phyloP scores from a whole-genome alignment of 2,888 invertebrate genomes.

The Patella pellucida region DNA sequence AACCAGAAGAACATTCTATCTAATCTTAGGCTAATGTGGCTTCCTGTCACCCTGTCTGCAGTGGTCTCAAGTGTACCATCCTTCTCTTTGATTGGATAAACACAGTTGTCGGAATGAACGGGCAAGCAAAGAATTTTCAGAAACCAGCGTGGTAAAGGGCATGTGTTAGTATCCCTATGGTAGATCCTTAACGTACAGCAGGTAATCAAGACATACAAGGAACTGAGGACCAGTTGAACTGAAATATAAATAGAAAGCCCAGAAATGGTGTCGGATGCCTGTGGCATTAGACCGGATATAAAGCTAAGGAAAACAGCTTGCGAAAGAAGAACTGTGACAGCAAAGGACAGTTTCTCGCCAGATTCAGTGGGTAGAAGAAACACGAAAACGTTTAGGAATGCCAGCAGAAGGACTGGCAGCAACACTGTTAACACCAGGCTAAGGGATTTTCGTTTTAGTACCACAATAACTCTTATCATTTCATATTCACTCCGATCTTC shows the following conservation, averaged over 20 bases:
- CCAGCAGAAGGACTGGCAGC: neutral
- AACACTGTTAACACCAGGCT: neutral
- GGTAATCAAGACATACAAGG: neutral
- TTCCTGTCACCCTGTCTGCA: neutral
- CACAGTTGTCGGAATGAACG: neutral
- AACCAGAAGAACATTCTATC: neutral
- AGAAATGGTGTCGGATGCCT: neutral
- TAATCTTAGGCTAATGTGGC: neutral
- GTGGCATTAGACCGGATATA: neutral
- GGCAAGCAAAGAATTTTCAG: neutral
- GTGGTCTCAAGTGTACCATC: neutral
- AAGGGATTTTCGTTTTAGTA: neutral
- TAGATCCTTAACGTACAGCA: neutral
- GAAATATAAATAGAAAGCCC: neutral
- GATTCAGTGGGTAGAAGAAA: constrained; percentile 3
- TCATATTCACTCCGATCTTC: neutral
- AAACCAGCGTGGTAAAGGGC: neutral
- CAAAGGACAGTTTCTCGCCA: neutral
- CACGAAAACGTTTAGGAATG: neutral
- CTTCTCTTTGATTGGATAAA: neutral
- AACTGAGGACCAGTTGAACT: neutral
- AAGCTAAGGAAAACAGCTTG: neutral
- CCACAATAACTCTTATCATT: neutral
- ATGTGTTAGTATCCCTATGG: neutral
- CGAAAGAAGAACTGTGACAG: neutral